Evolutionary conservation across 2,888 invertebrate genomes (phyloP).

Genomic region (Eupithecia abbreviata): DNA sequence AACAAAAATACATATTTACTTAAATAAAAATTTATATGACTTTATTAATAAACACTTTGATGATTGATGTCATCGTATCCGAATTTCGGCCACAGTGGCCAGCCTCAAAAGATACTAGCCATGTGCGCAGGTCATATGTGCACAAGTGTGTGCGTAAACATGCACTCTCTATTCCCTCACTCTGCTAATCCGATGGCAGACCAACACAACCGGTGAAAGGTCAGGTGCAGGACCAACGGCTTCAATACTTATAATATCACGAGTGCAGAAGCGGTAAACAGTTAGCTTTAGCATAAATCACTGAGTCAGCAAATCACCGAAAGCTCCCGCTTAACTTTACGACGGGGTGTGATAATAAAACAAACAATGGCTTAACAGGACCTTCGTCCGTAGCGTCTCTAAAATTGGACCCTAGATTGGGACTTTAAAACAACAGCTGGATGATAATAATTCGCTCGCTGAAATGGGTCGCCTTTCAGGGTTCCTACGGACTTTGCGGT

Average conservation of each 20-base stretch:
- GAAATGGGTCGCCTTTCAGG: background rate
- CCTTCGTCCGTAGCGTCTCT: constrained; percentile 18
- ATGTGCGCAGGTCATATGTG: background rate
- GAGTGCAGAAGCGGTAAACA: background rate
- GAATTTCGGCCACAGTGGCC: no score
- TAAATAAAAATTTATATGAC: no score
- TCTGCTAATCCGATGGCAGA: background rate
- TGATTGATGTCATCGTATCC: no score
- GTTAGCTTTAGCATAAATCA: constrained; percentile 37
- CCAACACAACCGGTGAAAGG: background rate
- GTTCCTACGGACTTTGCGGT: no score
- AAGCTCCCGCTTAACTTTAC: constrained; percentile 41
- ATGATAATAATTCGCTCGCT: background rate
- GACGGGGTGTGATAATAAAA: constrained; percentile 41
- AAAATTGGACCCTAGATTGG: constrained; percentile 24
- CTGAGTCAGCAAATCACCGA: constrained; percentile 32
- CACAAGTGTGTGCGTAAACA: background rate
- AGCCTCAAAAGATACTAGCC: no score
- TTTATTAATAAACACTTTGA: no score
- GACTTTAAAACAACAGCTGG: constrained; percentile 18
- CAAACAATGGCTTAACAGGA: constrained; percentile 36
- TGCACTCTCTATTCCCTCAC: background rate
- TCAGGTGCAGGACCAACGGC: no score
- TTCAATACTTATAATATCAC: background rate
- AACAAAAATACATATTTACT: no score